These are phyloP conservation scores for Ophion obscuratus DNA, from an alignment of 2,888 invertebrate genomes.

Conservation along the genomic window DNA sequence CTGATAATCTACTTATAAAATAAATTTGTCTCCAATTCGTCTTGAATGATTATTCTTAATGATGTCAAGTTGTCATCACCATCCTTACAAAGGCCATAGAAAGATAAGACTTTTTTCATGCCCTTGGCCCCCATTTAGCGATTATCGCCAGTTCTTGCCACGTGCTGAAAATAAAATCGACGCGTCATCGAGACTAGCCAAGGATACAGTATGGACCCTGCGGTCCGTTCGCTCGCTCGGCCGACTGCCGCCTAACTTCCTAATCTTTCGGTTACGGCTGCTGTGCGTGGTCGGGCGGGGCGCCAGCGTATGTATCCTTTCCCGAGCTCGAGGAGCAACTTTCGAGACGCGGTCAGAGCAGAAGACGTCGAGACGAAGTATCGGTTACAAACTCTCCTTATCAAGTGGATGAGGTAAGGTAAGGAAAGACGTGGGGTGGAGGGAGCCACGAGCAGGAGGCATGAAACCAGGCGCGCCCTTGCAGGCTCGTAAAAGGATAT, in stretches of 20 bases:
- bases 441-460: not conserved
- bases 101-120: too few species aligned
- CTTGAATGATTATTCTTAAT: too few species aligned
- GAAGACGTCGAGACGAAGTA: constrained; percentile 66
- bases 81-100: too few species aligned
- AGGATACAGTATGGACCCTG: constrained; percentile 16
- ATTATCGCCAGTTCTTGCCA: too few species aligned
- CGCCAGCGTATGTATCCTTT: constrained; percentile 35
- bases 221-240: constrained; percentile 29
- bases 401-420: constrained; percentile 67
- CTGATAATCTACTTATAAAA: too few species aligned
- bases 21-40: too few species aligned
- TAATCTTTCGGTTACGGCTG: constrained; percentile 48
- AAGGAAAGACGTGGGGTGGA: not conserved
- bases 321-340: constrained; percentile 44
- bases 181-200: not conserved
- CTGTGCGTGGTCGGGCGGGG: constrained; percentile 40
- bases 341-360: constrained; percentile 40
- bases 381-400: constrained; percentile 75
- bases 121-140: too few species aligned
- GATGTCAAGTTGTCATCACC: too few species aligned
- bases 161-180: not conserved
- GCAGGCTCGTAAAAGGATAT: constrained; percentile 75
- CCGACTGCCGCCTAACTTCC: constrained; percentile 48
- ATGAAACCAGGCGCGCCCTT: constrained; percentile 56